A percentile compares a stretch with the other conserved stretches of the same genome.
Evolutionary conservation across 1,140 invertebrate genomes (phyloP).

Genomic region (Nephila pilipes): DNA sequence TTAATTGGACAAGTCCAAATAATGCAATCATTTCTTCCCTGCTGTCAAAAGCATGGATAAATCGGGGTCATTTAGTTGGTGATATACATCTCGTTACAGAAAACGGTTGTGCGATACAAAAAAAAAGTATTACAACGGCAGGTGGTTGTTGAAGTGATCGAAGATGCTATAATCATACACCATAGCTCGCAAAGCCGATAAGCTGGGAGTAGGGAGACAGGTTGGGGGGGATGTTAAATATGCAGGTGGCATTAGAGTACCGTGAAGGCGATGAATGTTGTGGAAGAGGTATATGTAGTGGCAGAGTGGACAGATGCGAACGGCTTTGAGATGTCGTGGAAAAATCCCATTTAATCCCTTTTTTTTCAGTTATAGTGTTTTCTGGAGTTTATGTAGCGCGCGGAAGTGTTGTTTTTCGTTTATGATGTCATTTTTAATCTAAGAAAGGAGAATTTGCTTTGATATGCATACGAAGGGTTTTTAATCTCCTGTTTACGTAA

Average conservation of each 20-base stretch:
- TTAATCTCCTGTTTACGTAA: too few species aligned
- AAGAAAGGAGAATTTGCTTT: too few species aligned
- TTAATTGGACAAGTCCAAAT: neutral
- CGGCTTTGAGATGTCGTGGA: neutral
- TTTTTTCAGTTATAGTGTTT: neutral
- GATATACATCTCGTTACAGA: neutral
- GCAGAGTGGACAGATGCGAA: neutral
- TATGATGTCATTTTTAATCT: too few species aligned
- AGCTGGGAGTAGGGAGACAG: neutral
- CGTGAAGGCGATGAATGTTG: neutral
- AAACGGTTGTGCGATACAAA: neutral
- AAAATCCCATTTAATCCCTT: neutral
- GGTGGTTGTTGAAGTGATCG: constrained; percentile 23
- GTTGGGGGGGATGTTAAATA: neutral
- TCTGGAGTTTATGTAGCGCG: too few species aligned
- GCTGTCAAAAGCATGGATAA: neutral
- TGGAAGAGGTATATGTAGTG: neutral
- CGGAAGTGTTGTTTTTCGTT: too few species aligned
- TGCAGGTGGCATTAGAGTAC: neutral
- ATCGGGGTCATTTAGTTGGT: neutral
- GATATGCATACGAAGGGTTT: too few species aligned
- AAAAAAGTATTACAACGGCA: neutral
- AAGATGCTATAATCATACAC: constrained; percentile 2
- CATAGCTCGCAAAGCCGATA: neutral
- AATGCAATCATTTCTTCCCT: neutral